Evolutionary conservation across 1,140 invertebrate species (phyloP).

Genomic region (Pseudomyrmex concolor): DNA sequence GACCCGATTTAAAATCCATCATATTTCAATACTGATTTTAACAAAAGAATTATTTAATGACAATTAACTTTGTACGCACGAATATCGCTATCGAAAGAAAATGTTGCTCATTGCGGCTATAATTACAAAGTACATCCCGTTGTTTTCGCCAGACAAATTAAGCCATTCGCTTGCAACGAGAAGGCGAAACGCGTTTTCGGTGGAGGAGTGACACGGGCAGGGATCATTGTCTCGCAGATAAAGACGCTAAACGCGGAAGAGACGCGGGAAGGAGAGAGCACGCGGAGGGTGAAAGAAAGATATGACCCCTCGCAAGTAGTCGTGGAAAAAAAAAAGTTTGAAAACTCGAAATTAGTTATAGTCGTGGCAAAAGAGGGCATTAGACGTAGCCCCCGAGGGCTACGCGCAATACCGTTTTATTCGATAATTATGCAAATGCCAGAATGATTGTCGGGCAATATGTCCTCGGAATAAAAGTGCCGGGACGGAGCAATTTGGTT

Average conservation of each 20-base stretch:
- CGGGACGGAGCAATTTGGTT: constrained; percentile 82
- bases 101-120: constrained; percentile 73
- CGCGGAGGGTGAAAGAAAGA: constrained; percentile 6
- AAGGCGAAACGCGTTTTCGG: constrained; percentile 29
- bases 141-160: constrained; percentile 74
- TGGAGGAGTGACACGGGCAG: constrained; percentile 28
- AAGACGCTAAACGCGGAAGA: not conserved
- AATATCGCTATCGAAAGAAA: constrained; percentile 57
- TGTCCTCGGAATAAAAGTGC: constrained; percentile 82
- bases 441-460: constrained; percentile 84
- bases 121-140: constrained; percentile 80
- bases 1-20: too few species aligned
- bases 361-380: constrained; percentile 60
- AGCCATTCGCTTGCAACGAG: constrained; percentile 72
- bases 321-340: constrained; percentile 68
- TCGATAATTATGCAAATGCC: constrained; percentile 85
- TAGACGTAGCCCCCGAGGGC: constrained; percentile 52
- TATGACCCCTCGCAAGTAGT: constrained; percentile 52
- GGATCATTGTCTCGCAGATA: not conserved
- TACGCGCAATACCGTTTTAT: constrained; percentile 77
- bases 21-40: not conserved
- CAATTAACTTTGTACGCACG: not conserved
- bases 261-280: not conserved
- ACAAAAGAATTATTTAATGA: not conserved
- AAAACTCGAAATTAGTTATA: constrained; percentile 80